A percentile compares a stretch with the other conserved stretches of the same genome.
phyloP scores from a whole-genome alignment of 2,888 invertebrate species.

The Epinotia nisella region DNA sequence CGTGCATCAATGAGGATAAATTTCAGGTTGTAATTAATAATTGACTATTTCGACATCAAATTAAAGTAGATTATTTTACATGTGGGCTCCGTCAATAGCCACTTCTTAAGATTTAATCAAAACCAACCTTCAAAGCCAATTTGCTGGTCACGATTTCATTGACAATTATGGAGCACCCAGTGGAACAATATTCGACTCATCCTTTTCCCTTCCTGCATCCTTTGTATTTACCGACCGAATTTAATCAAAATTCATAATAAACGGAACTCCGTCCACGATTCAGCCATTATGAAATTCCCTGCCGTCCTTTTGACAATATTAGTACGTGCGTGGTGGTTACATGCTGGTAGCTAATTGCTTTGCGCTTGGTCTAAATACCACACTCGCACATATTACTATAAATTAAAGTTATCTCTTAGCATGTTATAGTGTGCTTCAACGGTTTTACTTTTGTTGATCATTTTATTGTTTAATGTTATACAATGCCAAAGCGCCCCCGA shows the following conservation, averaged over 20 bases:
- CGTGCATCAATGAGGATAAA: too few relatives aligned
- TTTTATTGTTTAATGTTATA: too few relatives aligned
- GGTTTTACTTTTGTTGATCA: too few relatives aligned
- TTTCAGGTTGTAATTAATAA: too few relatives aligned
- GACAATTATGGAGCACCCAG: neutral
- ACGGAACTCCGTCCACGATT: conserved; percentile 30
- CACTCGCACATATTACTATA: too few relatives aligned
- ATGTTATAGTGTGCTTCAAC: too few relatives aligned
- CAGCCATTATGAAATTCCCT: conserved; percentile 40
- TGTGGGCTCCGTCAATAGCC: too few relatives aligned
- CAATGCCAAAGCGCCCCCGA: too few relatives aligned
- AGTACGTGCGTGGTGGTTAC: conserved; percentile 28
- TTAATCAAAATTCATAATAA: conserved; percentile 43
- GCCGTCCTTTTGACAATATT: conserved; percentile 41
- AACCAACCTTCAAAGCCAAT: neutral
- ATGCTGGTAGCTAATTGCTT: conserved; percentile 4
- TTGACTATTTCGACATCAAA: too few relatives aligned
- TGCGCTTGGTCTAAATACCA: neutral
- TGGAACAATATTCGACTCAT: conserved; percentile 16
- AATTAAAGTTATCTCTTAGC: too few relatives aligned
- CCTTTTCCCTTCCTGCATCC: conserved; percentile 15
- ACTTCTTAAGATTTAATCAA: neutral
- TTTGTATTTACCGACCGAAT: conserved; percentile 34
- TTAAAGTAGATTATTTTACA: too few relatives aligned
- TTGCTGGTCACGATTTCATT: conserved; percentile 1